Conservation (phyloP, 1,140 invertebrate genomes). For the Lordiphosa clarofinis region DNA sequence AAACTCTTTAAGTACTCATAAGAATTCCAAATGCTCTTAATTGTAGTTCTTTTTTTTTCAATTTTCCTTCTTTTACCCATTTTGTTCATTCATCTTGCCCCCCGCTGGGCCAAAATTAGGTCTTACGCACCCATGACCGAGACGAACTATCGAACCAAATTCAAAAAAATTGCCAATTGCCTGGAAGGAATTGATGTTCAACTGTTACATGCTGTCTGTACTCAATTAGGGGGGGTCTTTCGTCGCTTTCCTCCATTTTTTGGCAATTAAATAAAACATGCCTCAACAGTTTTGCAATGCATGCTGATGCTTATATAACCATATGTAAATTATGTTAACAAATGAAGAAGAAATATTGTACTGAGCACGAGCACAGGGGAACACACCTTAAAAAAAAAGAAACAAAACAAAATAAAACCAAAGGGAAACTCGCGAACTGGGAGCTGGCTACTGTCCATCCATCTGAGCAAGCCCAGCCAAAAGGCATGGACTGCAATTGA, state of each 20-base stretch:
- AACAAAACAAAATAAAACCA: conserved; percentile 39
- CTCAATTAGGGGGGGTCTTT: conserved; percentile 33
- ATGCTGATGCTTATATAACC: conserved; percentile 60
- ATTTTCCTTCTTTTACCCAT: no score
- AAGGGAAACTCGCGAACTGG: conserved; percentile 22
- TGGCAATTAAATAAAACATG: conserved; percentile 76
- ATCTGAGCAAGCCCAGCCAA: conserved; percentile 38
- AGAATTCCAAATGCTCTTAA: background rate
- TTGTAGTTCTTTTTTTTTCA: no score
- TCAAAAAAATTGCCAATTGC: conserved; percentile 10
- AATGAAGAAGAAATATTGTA: conserved; percentile 74
- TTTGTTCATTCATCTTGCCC: background rate
- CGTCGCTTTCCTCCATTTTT: conserved; percentile 34
- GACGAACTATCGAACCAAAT: background rate
- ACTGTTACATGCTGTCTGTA: conserved; percentile 42
- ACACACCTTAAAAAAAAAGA: conserved; percentile 63
- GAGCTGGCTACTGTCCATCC: conserved; percentile 24
- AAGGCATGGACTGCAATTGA: conserved; percentile 54
- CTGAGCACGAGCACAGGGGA: conserved; percentile 46
- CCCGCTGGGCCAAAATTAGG: conserved; percentile 19
- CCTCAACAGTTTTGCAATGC: conserved; percentile 46
- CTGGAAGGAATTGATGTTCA: conserved; percentile 34
- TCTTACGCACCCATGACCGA: conserved; percentile 18
- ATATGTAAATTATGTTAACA: conserved; percentile 70
- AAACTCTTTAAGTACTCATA: background rate